Base-by-base conservation (phyloP, 1,140 invertebrate species). In the Drosophila subobscura region DNA sequence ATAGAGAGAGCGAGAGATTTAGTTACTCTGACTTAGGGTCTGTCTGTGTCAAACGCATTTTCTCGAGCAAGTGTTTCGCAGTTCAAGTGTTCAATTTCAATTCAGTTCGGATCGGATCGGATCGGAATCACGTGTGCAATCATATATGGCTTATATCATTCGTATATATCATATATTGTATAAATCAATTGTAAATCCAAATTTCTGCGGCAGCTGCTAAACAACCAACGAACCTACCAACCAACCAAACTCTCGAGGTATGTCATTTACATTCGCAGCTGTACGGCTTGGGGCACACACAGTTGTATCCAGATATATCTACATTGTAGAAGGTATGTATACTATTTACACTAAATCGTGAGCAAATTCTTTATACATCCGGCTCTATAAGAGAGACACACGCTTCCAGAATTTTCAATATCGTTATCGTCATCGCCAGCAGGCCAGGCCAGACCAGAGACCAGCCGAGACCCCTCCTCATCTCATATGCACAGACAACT, bases 401-500 rank as follows among this genome's bases (percentile, higher is more conserved):
- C 81, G 81, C 60, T 79, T 85, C 72, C 81, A 85, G 80, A 85
- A 85, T 85, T 76, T 80, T 85, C 72, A 80, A 85, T 79, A 27
- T 56, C 58, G 23, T 22, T 49, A 74, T 77, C 78, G 72, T 73
- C 67, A 75, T 74, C 72, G 61, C 40, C 52, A 52, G 4, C 50
- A 25, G 29, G 12, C 33, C 27, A 50, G 23, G 7, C 23, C 45
- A 47, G 23, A 47, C 23, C 45, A 47, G 12, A 50, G 23, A 12
- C 23, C 45, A 47, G 23, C 20, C 23, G 16, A 47, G 12, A 29
- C 27, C 53, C 29, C 58, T 56, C 59, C 79, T 85, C 60, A 85
- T 76, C 58, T 58, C 51, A 64, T 77, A 85, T 85, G 65, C 81
- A 85, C 64, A 77, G 77, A 63, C 72, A 83, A 70, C 72, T 77